Percentiles rank a stretch among this genome's conserved stretches.
phyloP scores from a whole-genome alignment of 2,797 vertebrate genomes.

The Malacoctenus gilli region DNA sequence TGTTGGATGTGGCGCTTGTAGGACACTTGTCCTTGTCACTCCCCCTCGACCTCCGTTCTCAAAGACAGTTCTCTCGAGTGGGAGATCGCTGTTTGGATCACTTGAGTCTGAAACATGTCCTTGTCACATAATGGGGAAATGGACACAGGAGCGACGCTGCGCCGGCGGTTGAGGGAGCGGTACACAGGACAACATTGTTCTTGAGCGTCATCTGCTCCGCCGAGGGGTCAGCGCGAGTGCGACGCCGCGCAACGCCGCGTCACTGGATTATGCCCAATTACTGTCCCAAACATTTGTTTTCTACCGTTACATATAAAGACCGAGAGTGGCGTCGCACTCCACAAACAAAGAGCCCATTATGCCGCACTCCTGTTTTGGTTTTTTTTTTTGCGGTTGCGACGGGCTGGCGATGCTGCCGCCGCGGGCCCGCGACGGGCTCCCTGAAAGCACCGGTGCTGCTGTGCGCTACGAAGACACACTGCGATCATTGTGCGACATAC shows the following conservation, averaged over 20 bases:
- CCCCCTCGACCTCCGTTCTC: conserved; percentile 78
- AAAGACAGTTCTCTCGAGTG: conserved; percentile 79
- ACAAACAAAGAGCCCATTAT: conserved; percentile 56
- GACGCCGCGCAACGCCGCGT: conserved; percentile 37
- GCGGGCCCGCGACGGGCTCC: background rate
- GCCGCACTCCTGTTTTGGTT: conserved; percentile 13
- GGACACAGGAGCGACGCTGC: conserved; percentile 55
- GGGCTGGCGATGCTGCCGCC: background rate
- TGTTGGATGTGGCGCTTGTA: conserved; percentile 74
- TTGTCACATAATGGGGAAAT: conserved; percentile 77
- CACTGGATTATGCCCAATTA: conserved; percentile 64
- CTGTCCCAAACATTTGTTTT: conserved; percentile 76
- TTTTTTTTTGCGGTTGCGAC: too few relatives aligned
- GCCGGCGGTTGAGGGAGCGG: conserved; percentile 46
- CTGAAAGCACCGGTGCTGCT: too few relatives aligned
- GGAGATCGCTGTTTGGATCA: conserved; percentile 70
- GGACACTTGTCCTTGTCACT: conserved; percentile 79
- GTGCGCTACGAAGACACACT: too few relatives aligned
- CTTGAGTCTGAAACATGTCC: conserved; percentile 76
- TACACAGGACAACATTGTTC: conserved; percentile 56
- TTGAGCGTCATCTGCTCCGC: conserved; percentile 58
- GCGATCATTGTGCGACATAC: too few relatives aligned
- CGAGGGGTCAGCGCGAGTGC: conserved; percentile 62
- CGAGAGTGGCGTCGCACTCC: conserved; percentile 40
- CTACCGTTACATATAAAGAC: conserved; percentile 53